Evolutionary conservation across 2,797 vertebrate species (phyloP).

Genomic region (Typhlichthys subterraneus): DNA sequence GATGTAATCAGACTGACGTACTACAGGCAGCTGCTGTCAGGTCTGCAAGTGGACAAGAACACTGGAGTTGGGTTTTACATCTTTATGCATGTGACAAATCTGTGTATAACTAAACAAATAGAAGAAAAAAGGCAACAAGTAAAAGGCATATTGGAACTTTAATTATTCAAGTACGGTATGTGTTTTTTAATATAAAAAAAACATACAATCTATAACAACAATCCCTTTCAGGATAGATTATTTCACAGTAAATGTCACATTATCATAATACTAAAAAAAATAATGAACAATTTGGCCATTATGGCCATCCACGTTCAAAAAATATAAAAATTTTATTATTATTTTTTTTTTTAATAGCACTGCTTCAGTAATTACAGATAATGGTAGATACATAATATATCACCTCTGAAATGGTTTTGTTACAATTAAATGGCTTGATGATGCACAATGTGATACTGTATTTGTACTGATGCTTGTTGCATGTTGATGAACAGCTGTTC

Average conservation of each 20-base stretch:
- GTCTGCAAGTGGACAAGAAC: not conserved
- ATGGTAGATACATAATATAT: constrained; percentile 50
- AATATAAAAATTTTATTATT: constrained; percentile 34
- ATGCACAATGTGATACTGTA: constrained; percentile 49
- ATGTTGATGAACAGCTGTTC: constrained; percentile 60
- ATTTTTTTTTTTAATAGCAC: constrained; percentile 53
- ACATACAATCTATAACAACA: constrained; percentile 75
- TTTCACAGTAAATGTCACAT: constrained; percentile 81
- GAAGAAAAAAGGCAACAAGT: constrained; percentile 36
- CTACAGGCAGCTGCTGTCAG: no score
- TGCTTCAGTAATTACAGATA: constrained; percentile 47
- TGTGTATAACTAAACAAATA: not conserved
- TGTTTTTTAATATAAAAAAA: constrained; percentile 79
- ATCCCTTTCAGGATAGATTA: constrained; percentile 62
- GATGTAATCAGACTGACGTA: no score
- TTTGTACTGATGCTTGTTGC: constrained; percentile 44
- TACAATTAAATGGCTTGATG: constrained; percentile 47
- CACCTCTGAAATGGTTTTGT: constrained; percentile 51
- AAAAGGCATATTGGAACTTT: constrained; percentile 58
- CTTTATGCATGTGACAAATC: not conserved
- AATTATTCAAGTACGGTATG: constrained; percentile 74
- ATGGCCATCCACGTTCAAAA: constrained; percentile 53
- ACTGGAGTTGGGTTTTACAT: not conserved
- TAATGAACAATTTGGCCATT: constrained; percentile 53
- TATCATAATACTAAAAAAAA: constrained; percentile 67